A percentile compares a stretch with the other conserved stretches of the same genome.
Evolutionary conservation across 2,888 invertebrate species (phyloP).

Genomic region (Microplitis manilae): DNA sequence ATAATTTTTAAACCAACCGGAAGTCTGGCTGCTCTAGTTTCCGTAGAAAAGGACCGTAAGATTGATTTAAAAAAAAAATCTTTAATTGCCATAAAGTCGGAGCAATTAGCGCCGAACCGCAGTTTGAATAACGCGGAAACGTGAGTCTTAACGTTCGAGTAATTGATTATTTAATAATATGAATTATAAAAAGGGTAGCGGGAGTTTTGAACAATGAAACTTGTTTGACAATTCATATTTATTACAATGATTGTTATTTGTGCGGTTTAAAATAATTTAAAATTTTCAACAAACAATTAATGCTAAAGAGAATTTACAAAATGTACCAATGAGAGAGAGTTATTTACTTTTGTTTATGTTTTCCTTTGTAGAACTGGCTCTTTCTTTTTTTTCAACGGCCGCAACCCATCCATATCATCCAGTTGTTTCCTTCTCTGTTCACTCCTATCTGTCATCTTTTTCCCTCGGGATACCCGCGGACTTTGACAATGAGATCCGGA

Average conservation of each 20-base stretch:
- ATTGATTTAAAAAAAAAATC: too few relatives aligned
- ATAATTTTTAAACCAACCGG: too few relatives aligned
- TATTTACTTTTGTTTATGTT: not conserved
- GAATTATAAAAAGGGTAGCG: too few relatives aligned
- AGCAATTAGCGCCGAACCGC: too few relatives aligned
- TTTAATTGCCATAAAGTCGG: too few relatives aligned
- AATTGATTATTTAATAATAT: too few relatives aligned
- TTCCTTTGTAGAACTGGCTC: not conserved
- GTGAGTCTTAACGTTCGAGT: too few relatives aligned
- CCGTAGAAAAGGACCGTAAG: too few relatives aligned
- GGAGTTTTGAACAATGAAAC: too few relatives aligned
- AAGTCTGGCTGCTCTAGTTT: too few relatives aligned
- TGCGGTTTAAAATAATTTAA: not conserved
- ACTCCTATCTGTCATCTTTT: not conserved
- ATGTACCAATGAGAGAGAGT: not conserved
- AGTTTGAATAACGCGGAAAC: too few relatives aligned
- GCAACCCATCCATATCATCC: constrained; percentile 1
- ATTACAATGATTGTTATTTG: not conserved
- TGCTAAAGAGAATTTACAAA: not conserved
- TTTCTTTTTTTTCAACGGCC: not conserved
- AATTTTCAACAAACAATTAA: not conserved
- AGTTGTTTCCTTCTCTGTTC: not conserved
- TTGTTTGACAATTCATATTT: too few relatives aligned
- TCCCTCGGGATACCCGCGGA: not conserved
- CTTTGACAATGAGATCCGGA: constrained; percentile 14